phyloP scores from a whole-genome alignment of 2,113 vertebrate species.

The Oenanthe oenanthe region DNA sequence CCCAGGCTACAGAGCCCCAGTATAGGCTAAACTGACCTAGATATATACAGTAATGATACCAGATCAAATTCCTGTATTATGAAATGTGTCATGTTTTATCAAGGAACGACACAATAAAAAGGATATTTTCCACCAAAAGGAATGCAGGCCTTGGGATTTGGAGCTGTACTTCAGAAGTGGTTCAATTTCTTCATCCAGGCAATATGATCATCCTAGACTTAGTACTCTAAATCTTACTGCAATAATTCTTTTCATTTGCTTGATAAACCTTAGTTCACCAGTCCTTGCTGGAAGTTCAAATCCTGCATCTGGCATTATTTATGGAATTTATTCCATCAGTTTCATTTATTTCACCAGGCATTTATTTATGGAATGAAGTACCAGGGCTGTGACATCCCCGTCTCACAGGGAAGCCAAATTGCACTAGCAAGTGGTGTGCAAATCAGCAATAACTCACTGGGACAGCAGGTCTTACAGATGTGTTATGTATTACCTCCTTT shows the following conservation, averaged over 20 bases:
- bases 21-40: neutral
- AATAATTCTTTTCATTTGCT: neutral
- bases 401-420: neutral
- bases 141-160: neutral
- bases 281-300: neutral
- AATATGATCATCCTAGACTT: neutral
- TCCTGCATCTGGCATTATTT: neutral
- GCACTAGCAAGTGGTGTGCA: neutral
- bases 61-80: neutral
- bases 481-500: neutral
- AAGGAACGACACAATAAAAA: neutral
- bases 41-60: neutral
- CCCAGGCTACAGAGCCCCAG: neutral
- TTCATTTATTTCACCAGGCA: neutral
- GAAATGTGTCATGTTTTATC: neutral
- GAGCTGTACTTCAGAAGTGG: neutral
- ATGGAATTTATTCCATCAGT: neutral
- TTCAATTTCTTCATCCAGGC: neutral
- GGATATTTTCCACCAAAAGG: neutral
- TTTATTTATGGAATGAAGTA: neutral
- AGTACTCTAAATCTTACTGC: neutral
- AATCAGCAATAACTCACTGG: neutral
- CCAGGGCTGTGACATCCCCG: neutral
- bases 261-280: neutral
- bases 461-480: neutral